A percentile compares a stretch with the other conserved stretches of the same genome.
These are phyloP conservation scores for Plebejus argus DNA, from an alignment of 2,888 invertebrate genomes.

Conservation along the genomic window DNA sequence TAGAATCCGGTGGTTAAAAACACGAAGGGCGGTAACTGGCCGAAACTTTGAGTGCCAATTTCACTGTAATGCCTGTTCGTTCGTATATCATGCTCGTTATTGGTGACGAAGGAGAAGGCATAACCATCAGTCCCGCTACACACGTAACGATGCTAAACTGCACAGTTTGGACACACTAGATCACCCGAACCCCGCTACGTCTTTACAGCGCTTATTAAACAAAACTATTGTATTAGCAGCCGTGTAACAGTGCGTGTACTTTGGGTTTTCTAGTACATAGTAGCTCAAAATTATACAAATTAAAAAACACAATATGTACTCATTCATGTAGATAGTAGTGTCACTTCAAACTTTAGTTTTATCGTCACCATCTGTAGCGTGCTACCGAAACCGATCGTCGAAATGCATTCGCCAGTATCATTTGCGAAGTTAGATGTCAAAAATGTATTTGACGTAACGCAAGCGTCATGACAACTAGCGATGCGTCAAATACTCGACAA, in stretches of 20 bases:
- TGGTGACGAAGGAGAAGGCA: neutral
- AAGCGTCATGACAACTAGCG: neutral
- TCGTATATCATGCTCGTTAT: neutral
- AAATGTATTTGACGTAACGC: too few relatives aligned
- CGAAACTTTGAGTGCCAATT: neutral
- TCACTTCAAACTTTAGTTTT: neutral
- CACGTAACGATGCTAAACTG: neutral
- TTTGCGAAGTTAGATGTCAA: too few relatives aligned
- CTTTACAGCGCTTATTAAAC: neutral
- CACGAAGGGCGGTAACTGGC: neutral
- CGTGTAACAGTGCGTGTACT: too few relatives aligned
- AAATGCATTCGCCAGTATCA: neutral
- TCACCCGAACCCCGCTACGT: neutral
- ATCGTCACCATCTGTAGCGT: neutral
- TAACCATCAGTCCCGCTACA: neutral
- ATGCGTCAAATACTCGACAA: neutral
- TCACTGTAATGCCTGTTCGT: neutral
- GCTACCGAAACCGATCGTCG: neutral
- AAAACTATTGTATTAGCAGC: neutral
- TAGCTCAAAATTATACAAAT: neutral
- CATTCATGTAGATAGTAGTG: neutral
- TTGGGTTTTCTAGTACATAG: neutral
- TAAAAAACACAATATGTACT: neutral
- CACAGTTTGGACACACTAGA: neutral
- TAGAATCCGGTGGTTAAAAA: neutral